Evolutionary conservation across 2,888 invertebrate genomes (phyloP), one percentile per base, ranked within the genome.

Genomic region (Plebejus melissa): DNA sequence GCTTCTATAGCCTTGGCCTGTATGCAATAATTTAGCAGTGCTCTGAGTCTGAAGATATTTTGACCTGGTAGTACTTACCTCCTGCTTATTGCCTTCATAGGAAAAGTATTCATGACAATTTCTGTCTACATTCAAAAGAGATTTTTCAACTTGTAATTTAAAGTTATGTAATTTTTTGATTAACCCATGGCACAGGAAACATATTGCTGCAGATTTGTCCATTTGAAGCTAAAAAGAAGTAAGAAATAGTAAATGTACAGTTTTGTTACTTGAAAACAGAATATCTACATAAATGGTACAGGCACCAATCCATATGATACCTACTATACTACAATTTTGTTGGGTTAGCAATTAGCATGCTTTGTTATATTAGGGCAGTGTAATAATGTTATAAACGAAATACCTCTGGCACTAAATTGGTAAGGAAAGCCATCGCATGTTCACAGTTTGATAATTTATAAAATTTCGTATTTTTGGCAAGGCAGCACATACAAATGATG

Each of bases 141-240:
- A 85, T 0, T 85, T 80, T 76, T 84, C 81, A 0, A 88, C 84
- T 79, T 88, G 87, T 0, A 77, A 76, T 70, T 82, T 84, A 71
- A 91, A 91, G 1, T 75, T 7, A 0, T 85, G 82, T 16, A 89
- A 85, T 77, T 87, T 88, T 22, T 81, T 83, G 16, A 90, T 77
- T 74, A 85, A 82, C 13, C 74, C 79, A 76, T 91, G 91, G 57
- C 91, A 91, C 2, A 77, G 6, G 1, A 77, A 7, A 71, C 91
- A 91, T 0, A 82, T 74, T 4, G 76, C 69, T 1, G 78, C 79
- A 13, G 54, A 50, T 22, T 74, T 77, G 6, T 83, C 79, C 41
- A 85, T 70, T 89, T 89, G 65, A 65, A 65, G 78, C 50, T 81
- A 84, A 72, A 65, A 77, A 65, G 1, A 75, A 41, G n/a, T 13